Conservation (phyloP, 2,888 invertebrate species). For the Eristalinus aeneus region DNA sequence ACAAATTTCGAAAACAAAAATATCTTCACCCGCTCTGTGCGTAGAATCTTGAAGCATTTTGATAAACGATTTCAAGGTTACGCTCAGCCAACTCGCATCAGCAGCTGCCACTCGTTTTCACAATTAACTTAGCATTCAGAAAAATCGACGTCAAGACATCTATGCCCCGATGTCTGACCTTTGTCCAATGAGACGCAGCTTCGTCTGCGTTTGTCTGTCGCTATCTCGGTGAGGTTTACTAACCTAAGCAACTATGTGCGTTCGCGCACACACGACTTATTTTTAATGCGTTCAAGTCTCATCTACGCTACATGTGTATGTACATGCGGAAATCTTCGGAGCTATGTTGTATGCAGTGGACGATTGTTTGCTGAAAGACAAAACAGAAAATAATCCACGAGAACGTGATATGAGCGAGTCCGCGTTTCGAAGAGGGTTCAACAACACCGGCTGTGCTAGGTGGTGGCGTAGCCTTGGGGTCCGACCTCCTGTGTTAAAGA, state of each 20-base stretch:
- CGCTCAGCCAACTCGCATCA: not conserved
- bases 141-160: not conserved
- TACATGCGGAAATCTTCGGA: not conserved
- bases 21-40: not conserved
- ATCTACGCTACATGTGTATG: not conserved
- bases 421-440: not conserved
- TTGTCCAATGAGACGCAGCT: not conserved
- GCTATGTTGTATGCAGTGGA: not conserved
- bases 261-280: not conserved
- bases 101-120: not conserved
- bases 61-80: conserved; percentile 10
- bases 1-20: not conserved
- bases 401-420: not conserved
- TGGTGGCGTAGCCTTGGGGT: not conserved
- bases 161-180: not conserved
- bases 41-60: not conserved
- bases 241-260: conserved; percentile 2
- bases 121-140: not conserved
- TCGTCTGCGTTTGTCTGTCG: not conserved
- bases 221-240: conserved; percentile 16
- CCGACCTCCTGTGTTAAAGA: not conserved
- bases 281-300: not conserved
- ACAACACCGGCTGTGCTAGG: not conserved
- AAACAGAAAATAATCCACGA: not conserved
- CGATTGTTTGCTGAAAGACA: not conserved